A percentile compares a stretch with the other conserved stretches of the same genome.
phyloP scores from a whole-genome alignment of 2,113 vertebrate genomes.

The Erythrolamprus reginae region DNA sequence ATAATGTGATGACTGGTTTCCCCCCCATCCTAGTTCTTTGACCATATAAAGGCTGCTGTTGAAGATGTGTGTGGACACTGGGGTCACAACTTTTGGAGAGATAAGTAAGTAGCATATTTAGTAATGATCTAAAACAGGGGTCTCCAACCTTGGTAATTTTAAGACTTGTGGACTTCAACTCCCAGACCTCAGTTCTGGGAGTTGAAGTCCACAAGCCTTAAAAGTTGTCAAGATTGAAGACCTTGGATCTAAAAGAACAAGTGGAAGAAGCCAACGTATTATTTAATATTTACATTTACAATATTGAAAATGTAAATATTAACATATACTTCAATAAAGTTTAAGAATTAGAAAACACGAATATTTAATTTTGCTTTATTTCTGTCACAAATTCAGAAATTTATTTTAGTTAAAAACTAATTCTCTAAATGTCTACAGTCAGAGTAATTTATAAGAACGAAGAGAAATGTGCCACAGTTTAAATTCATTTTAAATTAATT shows the following conservation, averaged over 20 bases:
- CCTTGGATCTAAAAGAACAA: background rate
- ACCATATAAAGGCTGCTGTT: slow-evolving; percentile 89
- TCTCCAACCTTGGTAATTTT: no score
- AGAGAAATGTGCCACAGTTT: background rate
- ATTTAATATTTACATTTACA: background rate
- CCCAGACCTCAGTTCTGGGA: no score
- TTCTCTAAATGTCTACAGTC: background rate
- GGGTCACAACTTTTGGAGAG: slow-evolving; percentile 96
- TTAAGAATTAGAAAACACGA: background rate
- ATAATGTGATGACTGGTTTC: slow-evolving; percentile 18
- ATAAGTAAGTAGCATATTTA: slow-evolving; percentile 80
- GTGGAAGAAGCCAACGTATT: background rate
- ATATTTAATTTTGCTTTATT: background rate
- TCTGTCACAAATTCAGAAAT: background rate
- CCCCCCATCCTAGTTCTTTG: slow-evolving; percentile 80
- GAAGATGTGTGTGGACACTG: slow-evolving; percentile 98
- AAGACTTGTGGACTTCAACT: no score
- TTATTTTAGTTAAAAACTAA: background rate
- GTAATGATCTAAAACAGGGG: no score
- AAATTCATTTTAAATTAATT: background rate
- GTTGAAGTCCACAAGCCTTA: no score
- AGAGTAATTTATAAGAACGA: background rate
- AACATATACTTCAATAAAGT: background rate
- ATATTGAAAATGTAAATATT: no score
- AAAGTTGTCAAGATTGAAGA: no score